These are phyloP conservation scores for Leptocoma aspasia DNA, from an alignment of 2,113 vertebrate genomes.

Conservation along the genomic window DNA sequence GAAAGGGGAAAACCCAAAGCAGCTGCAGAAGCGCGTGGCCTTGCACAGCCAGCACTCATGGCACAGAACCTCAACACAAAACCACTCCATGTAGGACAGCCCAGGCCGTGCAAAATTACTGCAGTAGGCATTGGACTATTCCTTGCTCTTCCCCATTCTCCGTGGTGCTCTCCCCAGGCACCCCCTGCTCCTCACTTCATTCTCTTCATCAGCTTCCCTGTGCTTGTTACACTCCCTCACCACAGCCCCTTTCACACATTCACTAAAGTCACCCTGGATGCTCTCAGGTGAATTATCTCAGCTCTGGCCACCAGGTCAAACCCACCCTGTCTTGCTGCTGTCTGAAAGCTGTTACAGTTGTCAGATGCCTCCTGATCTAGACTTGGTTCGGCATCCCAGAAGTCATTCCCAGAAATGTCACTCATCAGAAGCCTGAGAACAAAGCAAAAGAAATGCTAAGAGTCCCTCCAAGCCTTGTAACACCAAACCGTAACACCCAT, in stretches of 20 bases:
- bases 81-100: not conserved
- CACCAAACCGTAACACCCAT: not conserved
- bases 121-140: not conserved
- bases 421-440: not conserved
- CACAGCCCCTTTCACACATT: not conserved
- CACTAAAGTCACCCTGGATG: not conserved
- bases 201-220: not conserved
- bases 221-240: accelerated
- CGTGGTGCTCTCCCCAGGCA: not conserved
- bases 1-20: not conserved
- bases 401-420: not conserved
- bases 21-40: not conserved
- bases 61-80: not conserved
- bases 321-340: not conserved
- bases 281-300: not conserved
- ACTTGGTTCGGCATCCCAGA: not conserved
- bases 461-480: not conserved
- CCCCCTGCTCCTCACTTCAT: not conserved
- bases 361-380: not conserved
- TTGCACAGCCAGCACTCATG: not conserved
- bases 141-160: not conserved
- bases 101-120: not conserved
- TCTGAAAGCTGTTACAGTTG: not conserved
- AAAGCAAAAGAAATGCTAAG: not conserved
- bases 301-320: not conserved